A percentile compares a stretch with the other conserved stretches of the same genome.
These are phyloP conservation scores for Himantopus leucocephalus DNA, from an alignment of 2,113 vertebrate species.

Conservation along the genomic window DNA sequence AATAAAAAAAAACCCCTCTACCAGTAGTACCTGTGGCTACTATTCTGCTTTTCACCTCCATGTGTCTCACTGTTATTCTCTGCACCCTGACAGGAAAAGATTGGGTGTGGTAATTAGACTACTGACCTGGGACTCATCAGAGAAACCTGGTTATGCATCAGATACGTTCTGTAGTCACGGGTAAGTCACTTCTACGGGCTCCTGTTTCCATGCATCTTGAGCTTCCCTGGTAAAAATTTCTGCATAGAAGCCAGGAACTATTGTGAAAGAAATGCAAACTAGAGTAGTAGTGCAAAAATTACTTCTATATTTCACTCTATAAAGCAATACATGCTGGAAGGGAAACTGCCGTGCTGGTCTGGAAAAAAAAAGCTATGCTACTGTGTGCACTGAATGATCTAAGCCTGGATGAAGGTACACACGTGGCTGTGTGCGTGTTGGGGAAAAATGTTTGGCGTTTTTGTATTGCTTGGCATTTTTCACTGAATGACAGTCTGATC, in stretches of 20 bases:
- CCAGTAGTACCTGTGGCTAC: neutral
- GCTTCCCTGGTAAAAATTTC: neutral
- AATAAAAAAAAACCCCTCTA: neutral
- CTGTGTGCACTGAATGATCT: neutral
- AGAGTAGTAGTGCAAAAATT: neutral
- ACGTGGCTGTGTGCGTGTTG: rapidly evolving
- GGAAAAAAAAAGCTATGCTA: neutral
- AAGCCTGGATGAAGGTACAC: neutral
- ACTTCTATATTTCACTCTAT: neutral
- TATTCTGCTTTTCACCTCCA: neutral
- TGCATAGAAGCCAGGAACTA: neutral
- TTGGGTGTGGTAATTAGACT: constrained; percentile 24
- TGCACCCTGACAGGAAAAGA: constrained; percentile 22
- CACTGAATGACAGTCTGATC: neutral
- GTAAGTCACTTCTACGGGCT: neutral
- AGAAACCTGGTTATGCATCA: neutral
- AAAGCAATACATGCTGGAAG: neutral
- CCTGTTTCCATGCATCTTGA: neutral
- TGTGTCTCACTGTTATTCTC: neutral
- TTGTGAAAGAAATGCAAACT: neutral
- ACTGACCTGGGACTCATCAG: constrained; percentile 7
- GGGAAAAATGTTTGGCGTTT: neutral
- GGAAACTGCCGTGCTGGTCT: neutral
- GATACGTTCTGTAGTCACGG: neutral
- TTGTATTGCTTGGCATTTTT: rapidly evolving